These are phyloP conservation scores for Cephus runcator DNA, from an alignment of 2,888 invertebrate species.

Conservation along the genomic window DNA sequence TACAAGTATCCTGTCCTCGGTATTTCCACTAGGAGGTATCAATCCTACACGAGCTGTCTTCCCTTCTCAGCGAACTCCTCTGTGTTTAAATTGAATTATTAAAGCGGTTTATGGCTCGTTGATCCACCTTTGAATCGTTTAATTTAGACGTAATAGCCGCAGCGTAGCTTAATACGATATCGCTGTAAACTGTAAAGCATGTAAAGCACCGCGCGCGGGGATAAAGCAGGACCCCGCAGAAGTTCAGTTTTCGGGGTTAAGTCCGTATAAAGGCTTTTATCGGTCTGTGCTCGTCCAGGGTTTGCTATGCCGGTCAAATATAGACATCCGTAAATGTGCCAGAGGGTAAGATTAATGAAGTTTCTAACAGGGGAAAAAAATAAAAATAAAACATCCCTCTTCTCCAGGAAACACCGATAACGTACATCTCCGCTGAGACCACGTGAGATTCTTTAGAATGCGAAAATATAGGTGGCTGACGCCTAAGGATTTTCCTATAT, in stretches of 20 bases:
- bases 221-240: not conserved
- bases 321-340: constrained; percentile 7
- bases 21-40: not conserved
- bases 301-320: constrained; percentile 4
- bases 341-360: constrained; percentile 13
- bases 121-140: constrained; percentile 25
- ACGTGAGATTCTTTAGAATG: not conserved
- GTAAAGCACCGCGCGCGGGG: not conserved
- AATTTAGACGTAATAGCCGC: constrained; percentile 21
- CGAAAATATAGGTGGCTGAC: not conserved
- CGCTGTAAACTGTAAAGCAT: constrained; percentile 10
- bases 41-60: not conserved
- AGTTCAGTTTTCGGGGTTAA: not conserved
- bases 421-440: not conserved
- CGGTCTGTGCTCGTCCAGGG: constrained; percentile 7
- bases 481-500: not conserved
- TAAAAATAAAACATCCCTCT: constrained; percentile 42
- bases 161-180: constrained; percentile 19
- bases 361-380: not conserved
- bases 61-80: not conserved
- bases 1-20: not conserved
- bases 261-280: constrained; percentile 13
- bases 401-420: constrained; percentile 30
- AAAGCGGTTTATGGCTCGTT: constrained; percentile 24
- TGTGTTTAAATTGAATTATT: constrained; percentile 20